Percentiles rank a stretch among this genome's conserved stretches.
Evolutionary conservation across 2,797 vertebrate genomes (phyloP).

Genomic region (Spheniscus humboldti): DNA sequence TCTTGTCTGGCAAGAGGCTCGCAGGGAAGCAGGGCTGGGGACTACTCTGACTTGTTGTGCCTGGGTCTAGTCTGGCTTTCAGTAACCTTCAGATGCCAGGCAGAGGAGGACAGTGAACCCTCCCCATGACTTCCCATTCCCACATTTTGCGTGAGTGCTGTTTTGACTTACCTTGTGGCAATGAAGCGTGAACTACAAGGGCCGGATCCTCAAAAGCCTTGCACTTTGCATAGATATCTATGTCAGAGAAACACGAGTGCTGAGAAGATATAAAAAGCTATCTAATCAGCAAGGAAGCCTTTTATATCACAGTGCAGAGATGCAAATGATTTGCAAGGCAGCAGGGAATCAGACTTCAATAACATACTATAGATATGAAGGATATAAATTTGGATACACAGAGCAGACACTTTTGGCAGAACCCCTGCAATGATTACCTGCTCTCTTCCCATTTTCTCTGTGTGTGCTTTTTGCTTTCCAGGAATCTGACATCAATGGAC

Average conservation of each 20-base stretch:
- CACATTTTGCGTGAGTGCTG: not conserved
- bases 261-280: slow-evolving; percentile 52
- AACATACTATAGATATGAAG: not conserved
- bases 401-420: not conserved
- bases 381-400: not conserved
- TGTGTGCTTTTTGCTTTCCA: not conserved
- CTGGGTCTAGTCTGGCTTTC: not conserved
- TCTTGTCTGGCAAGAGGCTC: not conserved
- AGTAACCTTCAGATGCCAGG: not conserved
- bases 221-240: slow-evolving; percentile 46
- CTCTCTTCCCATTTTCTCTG: not conserved
- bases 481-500: not conserved
- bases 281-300: not conserved
- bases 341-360: not conserved
- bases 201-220: not conserved
- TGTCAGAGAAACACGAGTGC: slow-evolving; percentile 5
- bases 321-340: slow-evolving; percentile 38
- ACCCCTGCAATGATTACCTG: not conserved
- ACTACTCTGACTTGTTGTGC: slow-evolving; percentile 3
- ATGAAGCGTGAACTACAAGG: slow-evolving; percentile 7
- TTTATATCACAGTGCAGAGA: slow-evolving; percentile 38
- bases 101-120: not conserved
- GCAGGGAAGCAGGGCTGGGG: not conserved
- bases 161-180: slow-evolving; percentile 44
- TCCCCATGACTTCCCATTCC: not conserved